Evolutionary conservation across 2,888 invertebrate species (phyloP).

Genomic region (Eristalinus aeneus): DNA sequence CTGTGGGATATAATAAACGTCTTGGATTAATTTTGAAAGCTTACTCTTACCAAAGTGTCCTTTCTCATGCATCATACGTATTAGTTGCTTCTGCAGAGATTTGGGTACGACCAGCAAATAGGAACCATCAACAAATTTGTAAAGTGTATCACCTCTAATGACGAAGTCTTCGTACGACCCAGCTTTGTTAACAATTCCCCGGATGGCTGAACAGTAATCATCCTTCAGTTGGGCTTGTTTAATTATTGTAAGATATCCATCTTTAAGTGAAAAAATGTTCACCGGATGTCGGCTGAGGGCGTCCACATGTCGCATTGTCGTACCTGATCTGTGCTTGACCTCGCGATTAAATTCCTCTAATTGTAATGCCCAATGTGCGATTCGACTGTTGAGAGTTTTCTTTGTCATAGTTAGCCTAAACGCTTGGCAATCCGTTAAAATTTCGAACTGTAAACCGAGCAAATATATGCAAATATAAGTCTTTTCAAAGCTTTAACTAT

Average conservation of each 20-base stretch:
- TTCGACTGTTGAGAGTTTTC: slow-evolving; percentile 25
- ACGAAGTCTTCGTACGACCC: neutral
- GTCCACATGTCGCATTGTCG: slow-evolving; percentile 74
- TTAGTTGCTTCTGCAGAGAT: neutral
- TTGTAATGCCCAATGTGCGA: neutral
- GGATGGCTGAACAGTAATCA: no score
- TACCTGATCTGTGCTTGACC: neutral
- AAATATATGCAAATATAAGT: slow-evolving; percentile 73
- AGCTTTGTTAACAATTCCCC: neutral
- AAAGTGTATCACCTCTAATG: neutral
- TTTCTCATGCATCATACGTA: no score
- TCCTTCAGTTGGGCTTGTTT: no score
- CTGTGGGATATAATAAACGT: slow-evolving; percentile 42
- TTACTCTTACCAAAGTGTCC: slow-evolving; percentile 40
- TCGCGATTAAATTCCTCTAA: slow-evolving; percentile 13
- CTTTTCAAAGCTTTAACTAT: slow-evolving; percentile 19
- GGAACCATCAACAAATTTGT: neutral
- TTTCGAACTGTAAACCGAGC: slow-evolving; percentile 73
- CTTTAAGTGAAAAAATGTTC: neutral
- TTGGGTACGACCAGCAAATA: neutral
- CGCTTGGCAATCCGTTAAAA: slow-evolving; percentile 74
- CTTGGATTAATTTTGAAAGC: slow-evolving; percentile 16
- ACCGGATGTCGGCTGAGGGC: slow-evolving; percentile 27
- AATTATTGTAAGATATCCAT: neutral
- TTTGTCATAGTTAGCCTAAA: slow-evolving; percentile 74